These are phyloP conservation scores for Drosophila pegasa DNA, from an alignment of 2,888 invertebrate species.

Conservation along the genomic window DNA sequence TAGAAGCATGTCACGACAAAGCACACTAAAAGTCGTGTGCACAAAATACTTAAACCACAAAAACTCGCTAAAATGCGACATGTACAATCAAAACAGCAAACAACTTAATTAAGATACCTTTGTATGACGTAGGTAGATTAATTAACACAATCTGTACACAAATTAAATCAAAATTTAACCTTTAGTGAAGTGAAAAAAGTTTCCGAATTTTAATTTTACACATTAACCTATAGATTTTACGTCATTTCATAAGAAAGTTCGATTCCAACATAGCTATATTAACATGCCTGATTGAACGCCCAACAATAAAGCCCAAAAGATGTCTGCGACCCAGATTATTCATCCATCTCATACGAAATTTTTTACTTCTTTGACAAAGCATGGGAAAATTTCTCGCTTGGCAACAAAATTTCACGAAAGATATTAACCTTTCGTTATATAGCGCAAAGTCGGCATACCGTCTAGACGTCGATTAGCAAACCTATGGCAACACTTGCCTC, in stretches of 20 bases:
- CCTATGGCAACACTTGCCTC: conserved; percentile 34
- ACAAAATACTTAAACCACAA: conserved; percentile 54
- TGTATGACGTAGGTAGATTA: conserved; percentile 60
- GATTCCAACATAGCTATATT: background rate
- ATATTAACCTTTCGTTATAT: conserved; percentile 18
- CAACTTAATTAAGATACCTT: conserved; percentile 51
- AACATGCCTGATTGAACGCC: background rate
- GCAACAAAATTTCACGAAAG: conserved; percentile 24
- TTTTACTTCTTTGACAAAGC: conserved; percentile 14
- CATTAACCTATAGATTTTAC: background rate
- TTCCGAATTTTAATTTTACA: conserved; percentile 3
- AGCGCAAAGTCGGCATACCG: conserved; percentile 31
- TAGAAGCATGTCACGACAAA: conserved; percentile 56
- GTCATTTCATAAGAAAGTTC: background rate
- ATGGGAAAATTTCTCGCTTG: conserved; percentile 31
- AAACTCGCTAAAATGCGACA: conserved; percentile 55
- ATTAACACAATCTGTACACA: conserved; percentile 55
- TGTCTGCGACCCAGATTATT: conserved; percentile 12
- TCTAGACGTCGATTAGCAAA: conserved; percentile 67
- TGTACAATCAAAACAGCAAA: conserved; percentile 34
- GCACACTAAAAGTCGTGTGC: conserved; percentile 50
- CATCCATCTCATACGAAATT: background rate
- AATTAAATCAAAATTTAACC: conserved; percentile 33
- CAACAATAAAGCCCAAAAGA: background rate
- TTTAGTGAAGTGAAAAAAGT: conserved; percentile 30